phyloP scores from a whole-genome alignment of 2,888 invertebrate genomes.

The Eilema depressum region DNA sequence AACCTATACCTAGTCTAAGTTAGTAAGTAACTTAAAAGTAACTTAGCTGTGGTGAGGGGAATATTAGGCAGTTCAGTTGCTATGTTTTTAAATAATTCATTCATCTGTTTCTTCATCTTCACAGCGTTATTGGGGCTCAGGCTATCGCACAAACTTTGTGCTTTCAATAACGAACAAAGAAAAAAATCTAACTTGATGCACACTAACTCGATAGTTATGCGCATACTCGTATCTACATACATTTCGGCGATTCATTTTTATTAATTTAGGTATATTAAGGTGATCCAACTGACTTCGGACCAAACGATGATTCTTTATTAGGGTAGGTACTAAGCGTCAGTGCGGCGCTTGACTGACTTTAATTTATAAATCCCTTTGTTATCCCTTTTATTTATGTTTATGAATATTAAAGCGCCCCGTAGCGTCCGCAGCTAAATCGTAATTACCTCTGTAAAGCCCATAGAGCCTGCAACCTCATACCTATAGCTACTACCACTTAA shows the following conservation, averaged over 20 bases:
- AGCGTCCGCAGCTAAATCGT: background rate
- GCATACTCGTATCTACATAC: too few species aligned
- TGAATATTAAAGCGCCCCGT: background rate
- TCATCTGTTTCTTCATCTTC: too few species aligned
- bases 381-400: background rate
- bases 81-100: too few species aligned
- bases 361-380: background rate
- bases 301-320: slow-evolving; percentile 2
- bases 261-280: background rate
- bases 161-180: too few species aligned
- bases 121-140: too few species aligned
- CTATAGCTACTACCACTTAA: background rate
- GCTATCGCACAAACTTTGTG: background rate
- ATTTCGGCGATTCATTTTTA: too few species aligned
- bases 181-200: too few species aligned
- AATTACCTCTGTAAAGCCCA: background rate
- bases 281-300: background rate
- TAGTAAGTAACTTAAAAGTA: too few species aligned
- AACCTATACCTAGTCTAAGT: too few species aligned
- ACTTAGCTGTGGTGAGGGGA: too few species aligned
- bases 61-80: too few species aligned
- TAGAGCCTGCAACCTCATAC: background rate
- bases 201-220: too few species aligned
- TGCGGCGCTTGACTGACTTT: background rate
- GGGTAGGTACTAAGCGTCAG: background rate